These are phyloP conservation scores for Luffia ferchaultella DNA, from an alignment of 2,888 invertebrate genomes.

Conservation along the genomic window DNA sequence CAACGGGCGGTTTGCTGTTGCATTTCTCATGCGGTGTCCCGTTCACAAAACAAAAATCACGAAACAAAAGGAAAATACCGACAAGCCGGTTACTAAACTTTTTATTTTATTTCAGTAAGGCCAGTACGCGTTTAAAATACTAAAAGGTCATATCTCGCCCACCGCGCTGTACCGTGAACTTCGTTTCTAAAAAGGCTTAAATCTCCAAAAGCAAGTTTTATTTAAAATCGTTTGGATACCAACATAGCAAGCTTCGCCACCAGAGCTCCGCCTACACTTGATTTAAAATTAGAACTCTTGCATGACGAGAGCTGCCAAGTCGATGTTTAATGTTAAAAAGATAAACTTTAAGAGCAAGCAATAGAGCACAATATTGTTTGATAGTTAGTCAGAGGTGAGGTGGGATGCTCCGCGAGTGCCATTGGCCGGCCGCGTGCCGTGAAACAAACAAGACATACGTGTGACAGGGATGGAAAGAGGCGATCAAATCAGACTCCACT, in stretches of 20 bases:
- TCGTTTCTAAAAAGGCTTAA: conserved; percentile 60
- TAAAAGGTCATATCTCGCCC: conserved; percentile 48
- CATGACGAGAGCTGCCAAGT: conserved; percentile 64
- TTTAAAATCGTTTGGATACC: conserved; percentile 63
- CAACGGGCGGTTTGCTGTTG: conserved; percentile 51
- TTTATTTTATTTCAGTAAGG: conserved; percentile 56
- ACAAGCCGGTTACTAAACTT: conserved; percentile 62
- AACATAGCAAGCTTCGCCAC: conserved; percentile 57
- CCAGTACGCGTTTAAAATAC: conserved; percentile 25
- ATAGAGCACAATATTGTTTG: conserved; percentile 57
- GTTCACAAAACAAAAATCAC: conserved; percentile 60
- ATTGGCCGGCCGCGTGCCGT: conserved; percentile 58
- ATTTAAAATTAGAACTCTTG: conserved; percentile 67
- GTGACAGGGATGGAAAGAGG: conserved; percentile 49
- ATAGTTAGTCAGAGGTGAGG: conserved; percentile 56
- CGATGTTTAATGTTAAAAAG: conserved; percentile 57
- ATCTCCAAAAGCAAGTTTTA: conserved; percentile 59
- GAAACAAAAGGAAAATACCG: conserved; percentile 58
- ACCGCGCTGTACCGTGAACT: conserved; percentile 46
- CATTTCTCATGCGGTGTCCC: conserved; percentile 62
- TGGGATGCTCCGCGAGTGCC: conserved; percentile 61
- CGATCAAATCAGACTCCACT: conserved; percentile 10
- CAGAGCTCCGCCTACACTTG: conserved; percentile 65
- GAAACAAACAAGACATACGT: conserved; percentile 60
- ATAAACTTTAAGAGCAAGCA: conserved; percentile 58